Conservation (phyloP, 2,797 vertebrate species). For the Bovichtus diacanthus region DNA sequence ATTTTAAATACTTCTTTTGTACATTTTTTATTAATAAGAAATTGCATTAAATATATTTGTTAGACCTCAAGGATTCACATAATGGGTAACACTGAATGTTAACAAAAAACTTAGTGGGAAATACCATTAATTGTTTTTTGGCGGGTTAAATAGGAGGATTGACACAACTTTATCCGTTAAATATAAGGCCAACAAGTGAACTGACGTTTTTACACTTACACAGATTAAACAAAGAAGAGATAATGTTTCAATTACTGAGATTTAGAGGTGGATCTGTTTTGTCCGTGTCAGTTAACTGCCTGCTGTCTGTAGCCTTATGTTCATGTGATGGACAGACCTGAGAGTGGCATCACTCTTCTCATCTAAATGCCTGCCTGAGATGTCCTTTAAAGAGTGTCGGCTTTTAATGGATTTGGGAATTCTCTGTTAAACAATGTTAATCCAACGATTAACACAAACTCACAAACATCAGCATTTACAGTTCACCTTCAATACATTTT, state of each 20-base stretch:
- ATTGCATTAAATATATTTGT: not conserved
- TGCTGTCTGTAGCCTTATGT: not conserved
- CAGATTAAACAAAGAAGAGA: not conserved
- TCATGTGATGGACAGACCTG: not conserved
- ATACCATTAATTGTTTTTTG: not conserved
- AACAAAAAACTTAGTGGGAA: not conserved
- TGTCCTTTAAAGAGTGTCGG: not conserved
- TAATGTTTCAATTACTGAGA: not conserved
- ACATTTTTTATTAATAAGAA: not conserved
- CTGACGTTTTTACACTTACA: not conserved
- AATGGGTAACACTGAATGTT: not conserved
- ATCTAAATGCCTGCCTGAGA: not conserved
- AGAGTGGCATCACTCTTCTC: not conserved
- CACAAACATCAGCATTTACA: not conserved
- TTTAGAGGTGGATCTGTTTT: not conserved
- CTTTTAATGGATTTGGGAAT: not conserved
- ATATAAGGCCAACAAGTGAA: not conserved
- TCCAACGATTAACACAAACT: conserved; percentile 2
- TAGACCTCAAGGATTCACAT: not conserved
- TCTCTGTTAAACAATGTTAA: not conserved
- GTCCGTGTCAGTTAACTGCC: not conserved
- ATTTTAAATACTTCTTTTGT: not conserved
- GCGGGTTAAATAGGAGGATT: not conserved
- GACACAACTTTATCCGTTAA: not conserved
- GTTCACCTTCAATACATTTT: not conserved